Evolutionary conservation across 2,888 invertebrate genomes (phyloP).

Genomic region (Alloplasta piceator): DNA sequence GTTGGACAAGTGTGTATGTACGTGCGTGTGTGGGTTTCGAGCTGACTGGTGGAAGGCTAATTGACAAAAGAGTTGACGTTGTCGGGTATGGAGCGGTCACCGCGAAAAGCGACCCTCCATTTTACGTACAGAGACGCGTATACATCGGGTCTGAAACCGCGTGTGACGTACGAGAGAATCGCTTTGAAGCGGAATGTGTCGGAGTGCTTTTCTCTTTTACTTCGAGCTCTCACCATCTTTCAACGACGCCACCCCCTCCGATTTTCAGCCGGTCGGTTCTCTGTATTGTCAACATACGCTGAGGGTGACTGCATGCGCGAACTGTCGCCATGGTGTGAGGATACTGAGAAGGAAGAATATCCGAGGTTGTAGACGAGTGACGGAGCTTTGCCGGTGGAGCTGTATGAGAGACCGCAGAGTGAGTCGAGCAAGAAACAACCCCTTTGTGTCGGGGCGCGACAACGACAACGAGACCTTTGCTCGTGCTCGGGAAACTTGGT

Average conservation of each 20-base stretch:
- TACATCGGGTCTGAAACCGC: conserved; percentile 11
- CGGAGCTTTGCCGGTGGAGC: conserved; percentile 38
- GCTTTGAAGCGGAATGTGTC: conserved; percentile 60
- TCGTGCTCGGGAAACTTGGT: conserved; percentile 17
- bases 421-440: conserved; percentile 49
- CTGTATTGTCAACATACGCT: conserved; percentile 44
- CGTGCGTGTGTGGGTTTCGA: conserved; percentile 3
- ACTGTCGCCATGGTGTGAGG: conserved; percentile 9
- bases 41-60: conserved; percentile 55
- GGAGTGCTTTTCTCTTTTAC: conserved; percentile 40
- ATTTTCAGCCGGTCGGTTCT: conserved; percentile 37
- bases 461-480: conserved; percentile 41
- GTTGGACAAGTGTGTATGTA: conserved; percentile 1
- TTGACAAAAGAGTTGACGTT: conserved; percentile 66
- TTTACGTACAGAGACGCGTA: conserved; percentile 21
- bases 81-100: conserved; percentile 49
- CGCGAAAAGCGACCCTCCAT: conserved; percentile 41
- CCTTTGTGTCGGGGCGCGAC: conserved; percentile 45
- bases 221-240: conserved; percentile 75
- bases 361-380: conserved; percentile 36
- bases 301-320: conserved; percentile 3
- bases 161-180: conserved; percentile 42
- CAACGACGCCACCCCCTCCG: conserved; percentile 25
- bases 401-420: conserved; percentile 43
- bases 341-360: conserved; percentile 19